Evolutionary conservation across 2,888 invertebrate species (phyloP).

Genomic region (Leptopilina syphax): DNA sequence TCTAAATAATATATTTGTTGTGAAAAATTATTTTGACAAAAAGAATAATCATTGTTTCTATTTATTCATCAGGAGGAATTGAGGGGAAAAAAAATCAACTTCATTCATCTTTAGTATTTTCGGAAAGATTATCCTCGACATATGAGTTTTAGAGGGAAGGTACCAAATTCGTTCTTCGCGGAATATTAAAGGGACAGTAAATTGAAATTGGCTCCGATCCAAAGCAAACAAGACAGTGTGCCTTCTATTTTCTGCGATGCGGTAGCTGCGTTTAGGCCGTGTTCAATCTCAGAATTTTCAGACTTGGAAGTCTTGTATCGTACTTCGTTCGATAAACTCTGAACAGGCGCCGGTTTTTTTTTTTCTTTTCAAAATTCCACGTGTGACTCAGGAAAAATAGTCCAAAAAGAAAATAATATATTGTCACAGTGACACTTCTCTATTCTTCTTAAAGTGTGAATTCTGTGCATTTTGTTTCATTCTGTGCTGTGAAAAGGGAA

Average conservation of each 20-base stretch:
- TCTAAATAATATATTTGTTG: too few relatives aligned
- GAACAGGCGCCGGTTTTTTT: conserved; percentile 19
- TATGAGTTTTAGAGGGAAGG: conserved; percentile 13
- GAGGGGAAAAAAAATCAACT: not conserved
- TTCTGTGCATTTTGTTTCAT: not conserved
- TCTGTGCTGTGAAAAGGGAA: too few relatives aligned
- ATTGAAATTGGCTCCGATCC: conserved; percentile 66
- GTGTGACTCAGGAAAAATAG: not conserved
- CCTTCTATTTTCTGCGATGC: conserved; percentile 70
- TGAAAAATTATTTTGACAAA: too few relatives aligned
- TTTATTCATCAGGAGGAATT: not conserved
- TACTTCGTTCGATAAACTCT: conserved; percentile 35
- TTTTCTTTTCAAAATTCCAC: not conserved
- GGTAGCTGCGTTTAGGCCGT: conserved; percentile 53
- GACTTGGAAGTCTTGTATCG: conserved; percentile 43
- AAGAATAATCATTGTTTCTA: not conserved
- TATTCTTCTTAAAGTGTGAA: not conserved
- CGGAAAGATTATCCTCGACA: not conserved
- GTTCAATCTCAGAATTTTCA: conserved; percentile 41
- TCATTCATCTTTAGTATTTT: conserved; percentile 2
- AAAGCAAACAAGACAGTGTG: conserved; percentile 61
- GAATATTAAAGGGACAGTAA: conserved; percentile 54
- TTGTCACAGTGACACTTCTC: not conserved
- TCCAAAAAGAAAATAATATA: not conserved
- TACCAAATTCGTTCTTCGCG: conserved; percentile 45